phyloP scores from a whole-genome alignment of 2,113 vertebrate species.

The Thinocorus orbignyianus region DNA sequence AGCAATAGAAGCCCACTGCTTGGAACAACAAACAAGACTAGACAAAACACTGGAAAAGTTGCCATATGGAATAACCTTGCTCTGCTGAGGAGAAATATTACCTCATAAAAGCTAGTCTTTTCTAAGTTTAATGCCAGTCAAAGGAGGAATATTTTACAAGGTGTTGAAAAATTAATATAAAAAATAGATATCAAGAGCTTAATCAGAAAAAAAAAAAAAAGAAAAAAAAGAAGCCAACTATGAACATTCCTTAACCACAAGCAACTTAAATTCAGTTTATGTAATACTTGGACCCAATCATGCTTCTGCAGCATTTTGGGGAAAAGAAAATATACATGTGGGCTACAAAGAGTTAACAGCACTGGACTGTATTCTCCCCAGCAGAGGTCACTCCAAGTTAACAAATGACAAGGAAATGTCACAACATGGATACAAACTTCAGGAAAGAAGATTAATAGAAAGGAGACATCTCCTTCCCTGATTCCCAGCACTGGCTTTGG shows the following conservation, averaged over 20 bases:
- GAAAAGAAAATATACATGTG: background rate
- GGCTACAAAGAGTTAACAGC: background rate
- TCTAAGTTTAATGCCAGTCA: background rate
- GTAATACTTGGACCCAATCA: background rate
- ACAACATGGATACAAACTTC: background rate
- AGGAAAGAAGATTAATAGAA: background rate
- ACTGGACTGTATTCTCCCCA: conserved; percentile 13
- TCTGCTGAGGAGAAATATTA: background rate
- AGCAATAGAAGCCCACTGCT: background rate
- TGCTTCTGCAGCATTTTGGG: background rate
- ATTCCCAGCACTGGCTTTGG: background rate
- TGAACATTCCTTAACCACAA: background rate
- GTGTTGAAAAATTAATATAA: background rate
- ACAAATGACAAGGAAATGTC: background rate
- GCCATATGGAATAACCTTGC: background rate
- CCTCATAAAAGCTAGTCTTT: background rate
- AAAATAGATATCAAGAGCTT: background rate
- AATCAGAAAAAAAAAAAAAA: background rate
- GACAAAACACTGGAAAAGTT: conserved; percentile 25
- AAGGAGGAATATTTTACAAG: background rate
- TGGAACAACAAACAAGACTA: background rate
- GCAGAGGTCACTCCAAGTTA: conserved; percentile 52
- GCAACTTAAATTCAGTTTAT: background rate
- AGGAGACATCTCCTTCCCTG: background rate
- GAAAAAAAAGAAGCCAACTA: background rate